A percentile compares a stretch with the other conserved stretches of the same genome.
phyloP scores from a whole-genome alignment of 92 coral and sea anemone genomes.

The Palythoa caribaeorum region DNA sequence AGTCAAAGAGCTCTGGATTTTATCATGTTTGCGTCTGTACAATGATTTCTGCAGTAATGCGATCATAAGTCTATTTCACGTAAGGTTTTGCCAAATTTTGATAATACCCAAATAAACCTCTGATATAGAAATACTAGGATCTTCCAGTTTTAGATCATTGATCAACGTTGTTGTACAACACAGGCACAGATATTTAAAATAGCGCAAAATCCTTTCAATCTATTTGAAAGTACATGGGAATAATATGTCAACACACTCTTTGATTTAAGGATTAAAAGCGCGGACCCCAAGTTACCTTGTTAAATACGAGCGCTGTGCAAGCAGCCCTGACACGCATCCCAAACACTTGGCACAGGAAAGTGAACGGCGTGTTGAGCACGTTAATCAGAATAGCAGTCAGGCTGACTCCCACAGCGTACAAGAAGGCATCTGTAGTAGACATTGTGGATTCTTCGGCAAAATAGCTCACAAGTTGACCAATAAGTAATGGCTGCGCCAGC shows the following conservation, averaged over 20 bases:
- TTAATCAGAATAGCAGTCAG: conserved; percentile 58
- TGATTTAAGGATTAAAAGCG: not conserved
- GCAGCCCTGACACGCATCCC: conserved; percentile 75
- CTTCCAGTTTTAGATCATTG: no score
- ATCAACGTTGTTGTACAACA: no score
- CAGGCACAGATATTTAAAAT: no score
- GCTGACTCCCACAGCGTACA: conserved; percentile 66
- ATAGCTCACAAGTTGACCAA: conserved; percentile 63
- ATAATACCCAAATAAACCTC: no score
- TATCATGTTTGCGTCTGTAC: no score
- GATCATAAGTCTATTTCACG: no score
- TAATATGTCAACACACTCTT: not conserved
- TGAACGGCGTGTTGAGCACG: conserved; percentile 66
- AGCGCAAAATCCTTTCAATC: no score
- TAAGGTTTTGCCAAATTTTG: no score
- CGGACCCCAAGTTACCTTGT: conserved; percentile 53
- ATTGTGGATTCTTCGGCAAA: conserved; percentile 69
- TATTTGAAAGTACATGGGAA: not conserved
- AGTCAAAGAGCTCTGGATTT: no score
- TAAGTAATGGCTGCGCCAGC: conserved; percentile 58
- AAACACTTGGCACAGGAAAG: conserved; percentile 64
- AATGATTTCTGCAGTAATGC: no score
- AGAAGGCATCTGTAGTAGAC: conserved; percentile 54
- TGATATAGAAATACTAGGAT: no score
- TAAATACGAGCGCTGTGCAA: conserved; percentile 62